phyloP scores from a whole-genome alignment of 2,888 invertebrate species.

The Taphrorychus bicolor region DNA sequence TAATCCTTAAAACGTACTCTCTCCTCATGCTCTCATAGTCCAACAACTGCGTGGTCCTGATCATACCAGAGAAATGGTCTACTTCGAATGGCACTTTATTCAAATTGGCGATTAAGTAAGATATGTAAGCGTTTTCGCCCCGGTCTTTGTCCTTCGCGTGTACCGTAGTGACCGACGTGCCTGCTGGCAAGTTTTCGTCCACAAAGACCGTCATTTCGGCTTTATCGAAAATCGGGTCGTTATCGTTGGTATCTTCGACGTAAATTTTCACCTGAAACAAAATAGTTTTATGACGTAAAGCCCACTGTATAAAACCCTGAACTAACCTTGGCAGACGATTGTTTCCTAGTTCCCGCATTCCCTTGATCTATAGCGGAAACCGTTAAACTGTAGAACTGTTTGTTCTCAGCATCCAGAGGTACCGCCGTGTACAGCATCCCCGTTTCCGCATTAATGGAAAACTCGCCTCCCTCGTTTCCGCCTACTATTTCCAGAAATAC shows the following conservation, averaged over 20 bases:
- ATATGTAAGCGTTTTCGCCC: conserved; percentile 94
- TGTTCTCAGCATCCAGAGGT: conserved; percentile 82
- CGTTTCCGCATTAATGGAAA: conserved; percentile 84
- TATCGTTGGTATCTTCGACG: conserved; percentile 92
- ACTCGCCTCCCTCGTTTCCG: conserved; percentile 90
- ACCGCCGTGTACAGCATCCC: conserved; percentile 89
- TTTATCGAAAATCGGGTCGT: conserved; percentile 86
- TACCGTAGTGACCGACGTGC: conserved; percentile 83
- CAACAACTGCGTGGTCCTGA: conserved; percentile 82
- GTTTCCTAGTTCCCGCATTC: conserved; percentile 80
- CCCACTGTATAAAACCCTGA: neutral
- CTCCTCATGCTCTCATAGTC: conserved; percentile 92
- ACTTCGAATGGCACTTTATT: conserved; percentile 94
- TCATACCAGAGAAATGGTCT: conserved; percentile 90
- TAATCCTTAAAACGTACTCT: conserved; percentile 79
- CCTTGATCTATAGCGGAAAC: conserved; percentile 91
- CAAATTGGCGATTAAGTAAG: conserved; percentile 90
- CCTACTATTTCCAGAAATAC: conserved; percentile 89
- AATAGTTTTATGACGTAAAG: too few relatives aligned
- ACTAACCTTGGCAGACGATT: conserved; percentile 81
- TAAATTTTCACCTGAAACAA: conserved; percentile 71
- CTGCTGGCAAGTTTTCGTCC: conserved; percentile 88
- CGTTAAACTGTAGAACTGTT: conserved; percentile 84
- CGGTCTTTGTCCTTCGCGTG: conserved; percentile 88
- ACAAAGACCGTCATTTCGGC: conserved; percentile 74